phyloP scores from a whole-genome alignment of 2,888 invertebrate genomes.

The Cataglyphis cursor region DNA sequence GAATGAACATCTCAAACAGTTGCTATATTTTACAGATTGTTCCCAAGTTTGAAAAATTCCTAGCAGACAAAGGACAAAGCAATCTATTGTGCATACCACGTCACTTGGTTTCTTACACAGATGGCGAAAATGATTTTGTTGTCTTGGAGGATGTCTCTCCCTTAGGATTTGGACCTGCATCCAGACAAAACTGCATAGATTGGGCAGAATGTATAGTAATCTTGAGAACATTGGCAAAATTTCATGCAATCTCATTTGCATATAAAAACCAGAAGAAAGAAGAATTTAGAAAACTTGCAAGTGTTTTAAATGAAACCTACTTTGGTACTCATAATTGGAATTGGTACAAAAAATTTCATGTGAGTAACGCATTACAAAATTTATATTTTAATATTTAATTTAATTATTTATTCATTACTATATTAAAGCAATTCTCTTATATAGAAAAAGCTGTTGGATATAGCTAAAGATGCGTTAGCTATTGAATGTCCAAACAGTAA shows the following conservation, averaged over 20 bases:
- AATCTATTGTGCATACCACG: conserved; percentile 78
- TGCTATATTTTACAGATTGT: conserved; percentile 75
- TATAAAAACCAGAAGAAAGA: conserved; percentile 85
- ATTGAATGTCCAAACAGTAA: conserved; percentile 89
- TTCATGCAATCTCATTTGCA: conserved; percentile 87
- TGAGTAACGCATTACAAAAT: conserved; percentile 66
- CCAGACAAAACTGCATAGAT: conserved; percentile 81
- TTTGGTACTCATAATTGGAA: conserved; percentile 76
- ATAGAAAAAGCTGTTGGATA: conserved; percentile 69
- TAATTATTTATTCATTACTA: neutral
- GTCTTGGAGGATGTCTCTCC: conserved; percentile 85
- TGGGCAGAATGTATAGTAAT: conserved; percentile 81
- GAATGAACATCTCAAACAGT: neutral
- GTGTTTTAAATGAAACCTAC: conserved; percentile 81
- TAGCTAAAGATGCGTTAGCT: conserved; percentile 90
- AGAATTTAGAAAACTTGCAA: conserved; percentile 80
- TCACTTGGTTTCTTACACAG: conserved; percentile 82
- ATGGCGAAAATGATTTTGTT: conserved; percentile 86
- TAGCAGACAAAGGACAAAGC: conserved; percentile 74
- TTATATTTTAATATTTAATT: neutral
- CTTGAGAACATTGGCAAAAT: conserved; percentile 85
- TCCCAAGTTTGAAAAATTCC: conserved; percentile 79
- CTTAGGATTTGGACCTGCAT: conserved; percentile 82
- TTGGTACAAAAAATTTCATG: conserved; percentile 83
- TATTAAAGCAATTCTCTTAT: conserved; percentile 27